Conservation (phyloP, 2,888 invertebrate species). For the Hypomecis punctinalis region DNA sequence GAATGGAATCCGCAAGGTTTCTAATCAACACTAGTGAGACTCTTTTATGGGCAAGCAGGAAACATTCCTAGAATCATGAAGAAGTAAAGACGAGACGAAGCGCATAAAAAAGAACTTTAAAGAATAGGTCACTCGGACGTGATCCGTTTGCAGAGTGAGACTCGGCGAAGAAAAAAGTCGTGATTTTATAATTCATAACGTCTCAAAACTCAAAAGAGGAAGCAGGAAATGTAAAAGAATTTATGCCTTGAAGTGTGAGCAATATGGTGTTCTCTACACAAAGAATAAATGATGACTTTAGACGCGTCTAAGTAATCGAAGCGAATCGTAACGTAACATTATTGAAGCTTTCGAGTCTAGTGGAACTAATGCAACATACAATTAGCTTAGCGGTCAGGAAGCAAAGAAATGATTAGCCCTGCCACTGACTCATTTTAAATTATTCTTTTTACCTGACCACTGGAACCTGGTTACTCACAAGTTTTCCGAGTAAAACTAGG, state of each 20-base stretch:
- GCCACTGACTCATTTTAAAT: conserved; percentile 66
- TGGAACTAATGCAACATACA: conserved; percentile 77
- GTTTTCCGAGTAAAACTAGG: conserved; percentile 49
- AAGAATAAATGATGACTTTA: conserved; percentile 19
- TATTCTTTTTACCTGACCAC: conserved; percentile 61
- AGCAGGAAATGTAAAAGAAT: conserved; percentile 50
- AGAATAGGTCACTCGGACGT: conserved; percentile 34
- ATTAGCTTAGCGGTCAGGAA: conserved; percentile 74
- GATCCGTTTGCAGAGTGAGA: conserved; percentile 23
- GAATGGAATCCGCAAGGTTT: conserved; percentile 62
- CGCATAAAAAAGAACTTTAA: conserved; percentile 30
- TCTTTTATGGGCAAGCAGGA: conserved; percentile 66
- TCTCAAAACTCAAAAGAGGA: conserved; percentile 46
- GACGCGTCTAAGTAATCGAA: conserved; percentile 53
- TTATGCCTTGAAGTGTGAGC: conserved; percentile 18
- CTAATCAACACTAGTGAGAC: conserved; percentile 54
- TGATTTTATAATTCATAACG: conserved; percentile 39
- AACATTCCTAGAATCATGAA: conserved; percentile 59
- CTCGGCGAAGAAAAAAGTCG: conserved; percentile 21
- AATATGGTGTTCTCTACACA: conserved; percentile 23
- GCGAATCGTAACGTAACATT: conserved; percentile 55
- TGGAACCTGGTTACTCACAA: conserved; percentile 55
- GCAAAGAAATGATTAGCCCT: conserved; percentile 70
- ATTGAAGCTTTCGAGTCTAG: conserved; percentile 63
- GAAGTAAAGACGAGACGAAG: conserved; percentile 34